Evolutionary conservation across 2,113 vertebrate genomes (phyloP), one percentile per base, ranked within the genome.

Genomic region (Melanostigma gelatinosum): DNA sequence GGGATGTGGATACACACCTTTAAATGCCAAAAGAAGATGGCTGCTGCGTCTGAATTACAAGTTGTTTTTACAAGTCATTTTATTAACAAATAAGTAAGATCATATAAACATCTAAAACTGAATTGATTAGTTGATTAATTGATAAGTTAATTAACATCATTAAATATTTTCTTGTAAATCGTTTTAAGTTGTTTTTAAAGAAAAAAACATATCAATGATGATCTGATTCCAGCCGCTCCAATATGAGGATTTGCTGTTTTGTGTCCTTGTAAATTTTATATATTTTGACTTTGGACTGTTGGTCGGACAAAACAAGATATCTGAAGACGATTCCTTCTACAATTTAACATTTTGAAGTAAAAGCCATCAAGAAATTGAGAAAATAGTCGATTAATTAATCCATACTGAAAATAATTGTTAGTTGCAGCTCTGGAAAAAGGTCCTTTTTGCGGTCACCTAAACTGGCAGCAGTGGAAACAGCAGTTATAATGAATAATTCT

Each of bases 101-200:
- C n/a, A 24, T 5, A 75, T 10, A 2, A 24, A 57, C 3, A 2
- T 27, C 24, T 61, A 18, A 27, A 62, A 11, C 13, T 61, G 22
- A 58, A 71, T 46, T 11, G 3, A 55, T 72, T 70, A 48, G 29
- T 68, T 10, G 9, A 75, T 82, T 64, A 64, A 65, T 58, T 82
- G 7, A 63, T 38, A 13, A 57, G 48, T 54, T 60, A 15, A 65
- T 48, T 1, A 18, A 36, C 22, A 34, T 40, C 8, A 62, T 40
- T 13, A 52, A 20, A 24, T 34, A 67, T 46, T 18, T 40, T 58
- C 16, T 57, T 34, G 54, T 71, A 22, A 46, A 50, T 71, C 0
- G 1, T 52, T 52, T 50, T 48, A 58, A 68, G 9, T 18, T 58
- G 38, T 66, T 48, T 60, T 68, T 60, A 46, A 36, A 61, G 42